phyloP scores from a whole-genome alignment of 2,113 vertebrate genomes.

The Machaerirhynchus nigripectus region DNA sequence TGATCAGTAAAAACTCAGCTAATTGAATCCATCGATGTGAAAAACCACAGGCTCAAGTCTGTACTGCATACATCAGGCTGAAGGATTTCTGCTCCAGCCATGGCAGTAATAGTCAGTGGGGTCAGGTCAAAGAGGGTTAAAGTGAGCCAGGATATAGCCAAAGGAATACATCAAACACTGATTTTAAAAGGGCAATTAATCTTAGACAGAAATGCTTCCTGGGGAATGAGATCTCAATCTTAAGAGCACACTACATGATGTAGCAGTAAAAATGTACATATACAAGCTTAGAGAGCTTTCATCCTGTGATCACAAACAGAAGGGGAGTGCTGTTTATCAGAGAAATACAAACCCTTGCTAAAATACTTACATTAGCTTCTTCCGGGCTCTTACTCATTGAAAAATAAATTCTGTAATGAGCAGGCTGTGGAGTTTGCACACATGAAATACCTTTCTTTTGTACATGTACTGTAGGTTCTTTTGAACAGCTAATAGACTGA shows the following conservation, averaged over 20 bases:
- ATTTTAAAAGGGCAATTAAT: slow-evolving; percentile 86
- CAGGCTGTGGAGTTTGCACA: not conserved
- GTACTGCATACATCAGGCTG: slow-evolving; percentile 74
- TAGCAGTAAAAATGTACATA: slow-evolving; percentile 81
- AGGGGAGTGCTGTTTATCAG: slow-evolving; percentile 77
- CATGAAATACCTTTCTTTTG: not conserved
- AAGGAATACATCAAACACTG: slow-evolving; percentile 79
- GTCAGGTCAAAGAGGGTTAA: slow-evolving; percentile 84
- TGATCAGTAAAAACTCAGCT: slow-evolving; percentile 70
- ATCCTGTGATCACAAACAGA: slow-evolving; percentile 82
- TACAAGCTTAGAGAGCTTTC: slow-evolving; percentile 76
- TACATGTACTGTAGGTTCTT: not conserved
- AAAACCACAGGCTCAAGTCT: slow-evolving; percentile 73
- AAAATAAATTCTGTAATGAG: slow-evolving; percentile 50
- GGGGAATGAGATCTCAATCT: slow-evolving; percentile 80
- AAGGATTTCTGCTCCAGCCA: slow-evolving; percentile 71
- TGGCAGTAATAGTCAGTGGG: slow-evolving; percentile 68
- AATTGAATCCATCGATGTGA: slow-evolving; percentile 75
- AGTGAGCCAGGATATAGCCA: slow-evolving; percentile 78
- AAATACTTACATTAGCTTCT: slow-evolving; percentile 74
- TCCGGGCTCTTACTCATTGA: slow-evolving; percentile 40
- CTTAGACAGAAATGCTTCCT: slow-evolving; percentile 81
- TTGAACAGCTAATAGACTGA: not conserved
- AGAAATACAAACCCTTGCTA: slow-evolving; percentile 74
- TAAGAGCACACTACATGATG: slow-evolving; percentile 79